Percentiles rank a stretch among this genome's conserved stretches.
phyloP scores from a whole-genome alignment of 2,113 vertebrate genomes.

The Lasiurus borealis region DNA sequence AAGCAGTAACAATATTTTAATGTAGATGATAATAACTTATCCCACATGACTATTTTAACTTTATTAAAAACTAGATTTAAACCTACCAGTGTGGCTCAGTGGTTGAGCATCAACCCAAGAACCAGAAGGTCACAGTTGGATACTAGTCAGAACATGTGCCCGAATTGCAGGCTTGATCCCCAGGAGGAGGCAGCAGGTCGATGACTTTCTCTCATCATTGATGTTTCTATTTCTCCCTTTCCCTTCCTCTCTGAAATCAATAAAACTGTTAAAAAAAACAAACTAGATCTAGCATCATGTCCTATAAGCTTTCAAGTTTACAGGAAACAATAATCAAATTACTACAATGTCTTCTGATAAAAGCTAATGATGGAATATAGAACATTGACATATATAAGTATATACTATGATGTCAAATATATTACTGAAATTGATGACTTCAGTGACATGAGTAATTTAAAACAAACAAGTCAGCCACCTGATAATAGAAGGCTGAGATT shows the following conservation, averaged over 20 bases:
- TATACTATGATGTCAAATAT: conserved; percentile 66
- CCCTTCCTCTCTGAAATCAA: too few relatives aligned
- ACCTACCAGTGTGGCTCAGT: neutral
- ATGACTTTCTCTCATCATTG: too few relatives aligned
- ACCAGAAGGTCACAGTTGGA: too few relatives aligned
- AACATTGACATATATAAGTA: conserved; percentile 54
- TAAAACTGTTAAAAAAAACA: neutral
- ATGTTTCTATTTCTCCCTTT: too few relatives aligned
- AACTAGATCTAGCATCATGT: neutral
- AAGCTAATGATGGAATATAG: conserved; percentile 59
- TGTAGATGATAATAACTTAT: conserved; percentile 24
- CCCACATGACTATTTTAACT: conserved; percentile 42
- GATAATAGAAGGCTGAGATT: conserved; percentile 74
- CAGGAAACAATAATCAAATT: conserved; percentile 57
- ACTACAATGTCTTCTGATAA: conserved; percentile 52
- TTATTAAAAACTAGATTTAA: conserved; percentile 31
- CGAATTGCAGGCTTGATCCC: too few relatives aligned
- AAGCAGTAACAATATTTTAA: too few relatives aligned
- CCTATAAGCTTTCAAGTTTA: conserved; percentile 24
- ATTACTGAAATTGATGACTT: conserved; percentile 76
- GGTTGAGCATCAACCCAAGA: too few relatives aligned
- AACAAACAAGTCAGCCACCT: conserved; percentile 75
- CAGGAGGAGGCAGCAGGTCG: too few relatives aligned
- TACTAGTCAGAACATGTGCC: too few relatives aligned
- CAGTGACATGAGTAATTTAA: conserved; percentile 66